phyloP scores from a whole-genome alignment of 2,888 invertebrate genomes.

The Drosophila buzzatii region DNA sequence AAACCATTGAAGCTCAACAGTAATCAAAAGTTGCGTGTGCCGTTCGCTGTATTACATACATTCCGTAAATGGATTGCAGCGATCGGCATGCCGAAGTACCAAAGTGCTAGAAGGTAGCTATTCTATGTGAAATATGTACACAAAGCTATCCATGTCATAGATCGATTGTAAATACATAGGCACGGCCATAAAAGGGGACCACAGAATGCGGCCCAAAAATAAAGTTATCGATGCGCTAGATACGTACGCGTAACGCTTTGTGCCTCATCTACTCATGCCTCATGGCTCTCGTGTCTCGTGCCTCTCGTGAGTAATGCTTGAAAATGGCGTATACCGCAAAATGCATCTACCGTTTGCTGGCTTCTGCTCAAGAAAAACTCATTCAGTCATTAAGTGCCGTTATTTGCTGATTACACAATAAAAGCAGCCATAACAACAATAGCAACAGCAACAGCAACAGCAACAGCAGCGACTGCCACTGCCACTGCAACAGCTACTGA shows the following conservation, averaged over 20 bases:
- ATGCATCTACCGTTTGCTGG: slow-evolving; percentile 47
- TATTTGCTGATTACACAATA: slow-evolving; percentile 84
- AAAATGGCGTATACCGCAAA: slow-evolving; percentile 54
- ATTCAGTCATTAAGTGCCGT: slow-evolving; percentile 85
- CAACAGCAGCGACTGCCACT: slow-evolving; percentile 12
- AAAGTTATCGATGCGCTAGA: slow-evolving; percentile 66
- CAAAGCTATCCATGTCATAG: slow-evolving; percentile 33
- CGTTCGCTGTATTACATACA: slow-evolving; percentile 22
- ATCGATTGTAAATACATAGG: slow-evolving; percentile 27
- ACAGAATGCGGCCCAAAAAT: slow-evolving; percentile 65
- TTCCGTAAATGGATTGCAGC: slow-evolving; percentile 49
- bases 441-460: slow-evolving; percentile 48
- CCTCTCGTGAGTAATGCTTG: slow-evolving; percentile 67
- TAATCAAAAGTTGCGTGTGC: slow-evolving; percentile 57
- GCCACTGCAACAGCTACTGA: slow-evolving; percentile 54
- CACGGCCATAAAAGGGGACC: slow-evolving; percentile 48
- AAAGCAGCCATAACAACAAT: slow-evolving; percentile 69
- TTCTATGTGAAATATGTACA: slow-evolving; percentile 13
- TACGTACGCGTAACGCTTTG: slow-evolving; percentile 60
- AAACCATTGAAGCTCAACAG: slow-evolving; percentile 44
- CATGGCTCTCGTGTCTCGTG: slow-evolving; percentile 56
- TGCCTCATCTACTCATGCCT: neutral
- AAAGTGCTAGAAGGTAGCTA: slow-evolving; percentile 16
- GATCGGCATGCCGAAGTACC: slow-evolving; percentile 3
- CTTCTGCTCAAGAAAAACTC: slow-evolving; percentile 57